Evolutionary conservation across 1,140 invertebrate species (phyloP), one percentile per base, ranked within the genome.

Genomic region (Rhopalosiphum padi): DNA sequence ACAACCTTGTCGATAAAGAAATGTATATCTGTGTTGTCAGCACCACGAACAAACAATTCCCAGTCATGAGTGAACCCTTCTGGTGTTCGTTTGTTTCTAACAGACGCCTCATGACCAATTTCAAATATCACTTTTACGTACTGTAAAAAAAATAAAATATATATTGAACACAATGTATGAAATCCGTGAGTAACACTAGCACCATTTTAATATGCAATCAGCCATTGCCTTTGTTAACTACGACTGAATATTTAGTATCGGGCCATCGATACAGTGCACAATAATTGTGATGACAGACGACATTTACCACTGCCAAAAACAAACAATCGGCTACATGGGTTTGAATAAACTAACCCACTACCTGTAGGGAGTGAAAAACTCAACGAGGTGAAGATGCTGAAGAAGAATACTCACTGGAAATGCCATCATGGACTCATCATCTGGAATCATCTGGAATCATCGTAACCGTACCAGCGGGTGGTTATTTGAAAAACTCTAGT

Each of bases 51-150:
- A 96, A 98, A 99, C n/a, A 99, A 97, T 95, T 98, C 98, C 99
- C 99, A 99, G 95, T 99, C 98, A 96, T 99, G 99, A 94, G 99
- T 99, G 95, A 98, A 99, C 30, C 98, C 98, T 95, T 98, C 97
- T 35, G 96, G 96, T 21, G 98, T 98, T 94, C 96, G 96, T 95
- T 97, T 97, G 35, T 96, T 96, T 94, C 97, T 96, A 94, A 98
- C 95, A 89, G 96, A 96, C 94, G 98, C 98, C 95, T 97, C 96
- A 95, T 99, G 98, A 60, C 98, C 98, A 95, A 99, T 97, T 96
- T 99, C 98, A 95, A 99, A 96, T 95, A 97, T 97, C 93, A 99
- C 97, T 95, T 97, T 97, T 94, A 99, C 97, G 94, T 94, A 94
- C 95, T 94, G 92, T n/a, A 94, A 93, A 90, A 77, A 46, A 93